Percentiles rank a stretch among this genome's conserved stretches.
These are phyloP conservation scores for Pogona vitticeps DNA, from an alignment of 2,113 vertebrate species.

Conservation along the genomic window DNA sequence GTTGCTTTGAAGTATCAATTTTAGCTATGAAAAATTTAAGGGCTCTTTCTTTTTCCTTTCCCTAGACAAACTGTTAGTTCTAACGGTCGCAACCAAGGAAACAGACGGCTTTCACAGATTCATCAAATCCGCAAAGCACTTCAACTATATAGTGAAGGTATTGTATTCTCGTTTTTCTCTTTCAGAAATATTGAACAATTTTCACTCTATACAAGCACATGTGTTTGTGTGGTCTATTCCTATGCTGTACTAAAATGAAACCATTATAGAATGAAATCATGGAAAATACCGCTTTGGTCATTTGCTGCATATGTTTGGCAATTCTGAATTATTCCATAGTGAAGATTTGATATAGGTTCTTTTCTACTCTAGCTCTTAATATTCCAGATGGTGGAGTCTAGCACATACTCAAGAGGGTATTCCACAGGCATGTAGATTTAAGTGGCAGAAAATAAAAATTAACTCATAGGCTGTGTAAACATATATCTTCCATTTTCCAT, in stretches of 20 bases:
- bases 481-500: neutral
- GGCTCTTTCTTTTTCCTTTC: slow-evolving; percentile 36
- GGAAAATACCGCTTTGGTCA: neutral
- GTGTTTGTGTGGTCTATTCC: neutral
- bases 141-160: slow-evolving; percentile 97
- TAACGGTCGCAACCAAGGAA: slow-evolving; percentile 93
- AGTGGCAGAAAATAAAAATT: slow-evolving; percentile 4
- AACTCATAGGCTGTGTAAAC: neutral
- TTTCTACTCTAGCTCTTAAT: neutral
- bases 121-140: slow-evolving; percentile 89
- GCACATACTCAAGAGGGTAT: neutral
- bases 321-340: neutral
- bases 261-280: accelerated
- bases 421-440: neutral
- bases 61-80: slow-evolving; percentile 90
- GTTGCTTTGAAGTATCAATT: neutral
- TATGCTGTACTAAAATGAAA: neutral
- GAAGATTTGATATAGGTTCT: neutral
- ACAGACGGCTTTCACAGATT: slow-evolving; percentile 93
- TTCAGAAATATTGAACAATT: neutral
- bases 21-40: neutral
- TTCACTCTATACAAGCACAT: neutral
- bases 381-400: accelerated
- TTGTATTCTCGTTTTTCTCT: slow-evolving; percentile 35
- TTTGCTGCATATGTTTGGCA: neutral